Evolutionary conservation across 2,113 vertebrate genomes (phyloP).

Genomic region (Phalacrocorax pelagicus): DNA sequence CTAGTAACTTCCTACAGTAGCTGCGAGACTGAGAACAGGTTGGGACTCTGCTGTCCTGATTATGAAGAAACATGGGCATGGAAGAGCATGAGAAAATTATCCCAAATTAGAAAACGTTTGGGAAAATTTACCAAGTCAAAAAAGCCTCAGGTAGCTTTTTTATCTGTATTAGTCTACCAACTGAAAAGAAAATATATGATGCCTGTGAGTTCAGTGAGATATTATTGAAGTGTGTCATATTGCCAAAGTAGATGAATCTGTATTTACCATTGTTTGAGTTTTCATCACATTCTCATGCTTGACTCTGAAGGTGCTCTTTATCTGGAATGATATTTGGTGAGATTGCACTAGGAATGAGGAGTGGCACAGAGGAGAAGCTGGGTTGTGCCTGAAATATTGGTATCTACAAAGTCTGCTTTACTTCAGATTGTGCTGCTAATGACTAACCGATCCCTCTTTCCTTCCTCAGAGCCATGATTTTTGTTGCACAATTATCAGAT

Average conservation of each 20-base stretch:
- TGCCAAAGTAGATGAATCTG: neutral
- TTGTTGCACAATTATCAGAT: constrained; percentile 24
- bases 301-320: neutral
- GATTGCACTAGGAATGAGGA: constrained; percentile 24
- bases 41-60: neutral
- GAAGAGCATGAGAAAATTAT: neutral
- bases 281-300: neutral
- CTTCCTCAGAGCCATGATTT: neutral
- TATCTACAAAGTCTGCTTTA: constrained; percentile 1
- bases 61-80: neutral
- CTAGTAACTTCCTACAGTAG: neutral
- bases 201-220: neutral
- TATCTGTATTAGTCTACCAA: neutral
- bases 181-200: neutral
- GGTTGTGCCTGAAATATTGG: neutral
- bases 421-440: neutral
- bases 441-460: neutral
- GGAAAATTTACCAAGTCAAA: neutral
- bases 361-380: neutral
- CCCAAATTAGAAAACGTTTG: neutral
- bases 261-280: neutral
- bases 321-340: neutral
- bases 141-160: rapidly evolving
- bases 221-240: neutral
- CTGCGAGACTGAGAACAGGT: neutral